Base-by-base conservation (phyloP, 1,140 invertebrate species). In the Linepithema humile region DNA sequence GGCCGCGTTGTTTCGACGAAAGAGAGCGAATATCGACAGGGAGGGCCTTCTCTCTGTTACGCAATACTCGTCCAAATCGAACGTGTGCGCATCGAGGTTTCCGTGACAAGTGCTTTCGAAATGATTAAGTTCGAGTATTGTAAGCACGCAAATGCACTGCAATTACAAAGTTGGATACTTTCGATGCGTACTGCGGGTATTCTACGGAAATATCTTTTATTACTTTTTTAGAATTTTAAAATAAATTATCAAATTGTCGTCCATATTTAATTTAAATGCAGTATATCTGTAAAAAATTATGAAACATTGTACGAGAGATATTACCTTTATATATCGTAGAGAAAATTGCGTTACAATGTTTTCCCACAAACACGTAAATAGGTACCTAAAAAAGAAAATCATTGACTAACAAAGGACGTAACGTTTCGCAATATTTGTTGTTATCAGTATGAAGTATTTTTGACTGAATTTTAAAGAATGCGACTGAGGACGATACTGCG, bases 1-100 rank as follows among this genome's bases (percentile, higher is more conserved):
- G 64, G 15, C 12, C 20, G 26, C 75, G 60, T 75, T 75, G 57
- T 75, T 87, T 62, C 62, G 53, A 83, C n/a, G 15, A 26, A 45
- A 67, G 45, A 12, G 17, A 26, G 2, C 23, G 45, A 5, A 12
- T 67, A 78, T 78, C 60, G 43, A 35, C 45, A 10, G 40, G 45
- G 0, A 35, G n/a, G 32, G 17, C 5, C 35, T 78, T 10, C 17
- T 40, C 48, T 20, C 32, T 7, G 12, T 80, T 80, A 80, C 62
- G 75, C 64, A 80, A 80, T 48, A 12, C 45, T 50, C 32, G n/a
- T 55, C 10, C 15, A 70, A 57, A 80, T 80, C 35, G 59, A 12
- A 74, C 20, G 32, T n/a, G n/a, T 32, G 35, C 53, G 45, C 45
- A 55, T 53, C 48, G 9, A 32, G 12, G 23, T 38, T 78, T 64